phyloP scores from a whole-genome alignment of 2,113 vertebrate genomes.

The Triplophysa siluroides region DNA sequence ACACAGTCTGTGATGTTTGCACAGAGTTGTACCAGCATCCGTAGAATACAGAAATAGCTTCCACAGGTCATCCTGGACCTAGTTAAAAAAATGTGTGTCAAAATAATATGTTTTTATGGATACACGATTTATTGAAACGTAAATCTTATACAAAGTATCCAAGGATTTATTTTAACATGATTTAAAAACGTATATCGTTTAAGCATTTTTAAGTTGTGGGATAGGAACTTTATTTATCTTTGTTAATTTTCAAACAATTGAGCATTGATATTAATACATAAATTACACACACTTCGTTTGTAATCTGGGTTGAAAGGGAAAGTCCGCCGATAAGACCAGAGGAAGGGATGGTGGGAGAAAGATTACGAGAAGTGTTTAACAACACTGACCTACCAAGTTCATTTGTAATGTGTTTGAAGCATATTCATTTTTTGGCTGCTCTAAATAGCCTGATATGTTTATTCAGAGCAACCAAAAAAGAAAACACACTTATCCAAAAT shows the following conservation, averaged over 20 bases:
- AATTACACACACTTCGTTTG: neutral
- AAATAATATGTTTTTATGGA: neutral
- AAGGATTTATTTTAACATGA: no score
- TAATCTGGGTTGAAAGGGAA: conserved; percentile 24
- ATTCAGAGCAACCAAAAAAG: no score
- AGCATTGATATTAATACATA: neutral
- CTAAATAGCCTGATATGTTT: no score
- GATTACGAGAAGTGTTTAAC: neutral
- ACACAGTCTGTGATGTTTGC: neutral
- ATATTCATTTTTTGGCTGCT: no score
- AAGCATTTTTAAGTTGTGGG: no score
- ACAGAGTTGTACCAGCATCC: neutral
- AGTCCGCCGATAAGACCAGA: neutral
- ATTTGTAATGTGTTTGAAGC: neutral
- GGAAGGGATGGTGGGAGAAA: neutral
- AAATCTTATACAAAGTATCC: neutral
- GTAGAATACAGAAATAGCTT: neutral
- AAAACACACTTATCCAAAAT: no score
- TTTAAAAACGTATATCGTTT: no score
- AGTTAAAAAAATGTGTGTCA: neutral
- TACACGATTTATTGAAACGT: no score
- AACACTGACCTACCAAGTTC: neutral
- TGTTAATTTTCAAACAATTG: no score
- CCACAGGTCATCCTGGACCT: neutral
- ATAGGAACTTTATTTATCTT: no score